Evolutionary conservation across 2,797 vertebrate species (phyloP), one percentile per base, ranked within the genome.

Genomic region (Trachurus trachurus): DNA sequence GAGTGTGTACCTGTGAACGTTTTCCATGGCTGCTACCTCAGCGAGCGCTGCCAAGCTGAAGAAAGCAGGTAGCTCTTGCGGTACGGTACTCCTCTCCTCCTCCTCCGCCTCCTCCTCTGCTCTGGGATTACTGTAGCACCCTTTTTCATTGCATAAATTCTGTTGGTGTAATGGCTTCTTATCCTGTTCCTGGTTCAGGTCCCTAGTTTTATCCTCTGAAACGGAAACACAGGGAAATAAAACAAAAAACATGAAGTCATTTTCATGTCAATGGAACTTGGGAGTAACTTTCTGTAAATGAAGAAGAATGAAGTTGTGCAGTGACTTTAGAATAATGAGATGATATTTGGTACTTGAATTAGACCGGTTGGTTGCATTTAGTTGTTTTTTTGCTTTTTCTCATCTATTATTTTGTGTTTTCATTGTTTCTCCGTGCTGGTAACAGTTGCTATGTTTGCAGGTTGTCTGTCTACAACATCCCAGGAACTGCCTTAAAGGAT

Each of bases 1-100:
- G n/a, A n/a, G 17, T 44, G 39, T 9, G 42, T 63, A 9, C 98
- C 98, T 98, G 96, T 98, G 98, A 90, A 96, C 96, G 0, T 99
- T 99, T 91, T 99, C 98, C 98, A 99, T 99, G 90, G 98, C 98
- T 29, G 98, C 98, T 21, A 99, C 98, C 86, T 99, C 98, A 6
- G 98, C 98, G n/a, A 99, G 96, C 21, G 98, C 98, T 17, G 98
- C 96, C 66, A 99, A 93, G 90, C 98, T 99, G 85, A 99, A 99
- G 94, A 99, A 99, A 0, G 98, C 96, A 58, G 96, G 95, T 76
- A 96, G 91, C 77, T 93, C 91, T 42, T 86, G 90, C 66, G 97
- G 95, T 80, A 94, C 90, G 0, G 95, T 87, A 72, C 96, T 96
- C 91, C 94, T 94, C 83, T 96, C 96, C 0, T 26, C 26, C 26